Base-by-base conservation (phyloP, 92 coral and sea anemone genomes). In the Paramuricea clavata region DNA sequence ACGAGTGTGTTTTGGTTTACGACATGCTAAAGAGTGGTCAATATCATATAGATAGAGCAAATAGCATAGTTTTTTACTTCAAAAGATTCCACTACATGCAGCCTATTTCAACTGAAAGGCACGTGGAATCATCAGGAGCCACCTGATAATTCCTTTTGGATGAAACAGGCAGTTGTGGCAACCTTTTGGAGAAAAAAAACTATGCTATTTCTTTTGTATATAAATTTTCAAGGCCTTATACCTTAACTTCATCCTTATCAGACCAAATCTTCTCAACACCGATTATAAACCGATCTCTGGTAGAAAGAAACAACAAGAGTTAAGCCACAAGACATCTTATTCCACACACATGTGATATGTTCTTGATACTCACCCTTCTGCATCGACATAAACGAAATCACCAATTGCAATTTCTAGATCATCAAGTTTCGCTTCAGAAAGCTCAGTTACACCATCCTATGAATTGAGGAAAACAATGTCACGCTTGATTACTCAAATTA, bases 251-350 rank as follows among this genome's bases (percentile, higher is more conserved):
- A 74, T 35, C 80, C 27, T 64, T 85, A 81, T 97, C 98, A 54
- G 81, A 85, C 95, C 94, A 97, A 12, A 97, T 97, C 79, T 94
- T 97, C 74, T 94, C 99, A 6, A 97, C 85, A 25, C 81, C 89
- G 12, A 97, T 92, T 69, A 97, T 92, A 77, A 89, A 94, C 1
- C 94, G 93, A 67, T 94, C 98, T 79, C 99, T 96, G 83, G 23
- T 77, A 82, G 76, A 35, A 12, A 36, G 9, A 17, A 56, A 31
- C 61, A 75, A 54, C 17, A 39, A 15, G 9, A n/a, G n/a, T 47
- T 26, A 36, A 26, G 59, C 54, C 1, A 28, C 15, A 68, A 65
- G 6, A 60, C 68, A 22, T 22, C 68, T 7, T 21, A 60, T 1
- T 3, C 31, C 41, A 28, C 2, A 65, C 19, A 12, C 22, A 65